These are phyloP conservation scores for Pseudolaguvia tuberculata DNA, from an alignment of 2,113 vertebrate species.

Conservation along the genomic window DNA sequence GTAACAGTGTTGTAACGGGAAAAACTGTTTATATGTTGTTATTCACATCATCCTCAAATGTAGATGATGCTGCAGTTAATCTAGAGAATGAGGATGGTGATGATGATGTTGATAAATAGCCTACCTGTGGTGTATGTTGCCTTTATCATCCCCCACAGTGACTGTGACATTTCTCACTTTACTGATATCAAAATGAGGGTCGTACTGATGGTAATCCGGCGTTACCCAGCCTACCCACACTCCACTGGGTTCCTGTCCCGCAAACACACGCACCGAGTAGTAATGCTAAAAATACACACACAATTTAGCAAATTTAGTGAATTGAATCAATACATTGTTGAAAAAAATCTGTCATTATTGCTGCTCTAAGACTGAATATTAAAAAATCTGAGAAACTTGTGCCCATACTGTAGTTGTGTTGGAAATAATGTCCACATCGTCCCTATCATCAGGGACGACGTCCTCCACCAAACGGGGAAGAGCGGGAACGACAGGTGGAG, in stretches of 20 bases:
- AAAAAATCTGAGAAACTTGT: neutral
- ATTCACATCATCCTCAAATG: neutral
- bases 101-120: neutral
- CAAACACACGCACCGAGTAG: slow-evolving; percentile 83
- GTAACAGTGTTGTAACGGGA: too few relatives aligned
- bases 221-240: slow-evolving; percentile 93
- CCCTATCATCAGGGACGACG: slow-evolving; percentile 83
- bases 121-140: slow-evolving; percentile 88
- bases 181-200: slow-evolving; percentile 80
- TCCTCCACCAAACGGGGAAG: slow-evolving; percentile 81
- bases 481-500: slow-evolving; percentile 74
- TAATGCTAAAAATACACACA: slow-evolving; percentile 72
- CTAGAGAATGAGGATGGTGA: neutral
- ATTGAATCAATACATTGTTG: neutral
- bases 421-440: slow-evolving; percentile 85
- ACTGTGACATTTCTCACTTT: slow-evolving; percentile 86
- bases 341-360: neutral
- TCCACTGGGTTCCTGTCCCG: slow-evolving; percentile 82
- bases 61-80: neutral
- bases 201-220: slow-evolving; percentile 87
- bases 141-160: slow-evolving; percentile 86
- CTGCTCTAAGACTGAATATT: neutral
- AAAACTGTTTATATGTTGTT: too few relatives aligned
- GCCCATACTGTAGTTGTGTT: slow-evolving; percentile 82
- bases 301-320: neutral